These are phyloP conservation scores for Pyralis farinalis DNA, from an alignment of 2,888 invertebrate genomes.

Conservation along the genomic window DNA sequence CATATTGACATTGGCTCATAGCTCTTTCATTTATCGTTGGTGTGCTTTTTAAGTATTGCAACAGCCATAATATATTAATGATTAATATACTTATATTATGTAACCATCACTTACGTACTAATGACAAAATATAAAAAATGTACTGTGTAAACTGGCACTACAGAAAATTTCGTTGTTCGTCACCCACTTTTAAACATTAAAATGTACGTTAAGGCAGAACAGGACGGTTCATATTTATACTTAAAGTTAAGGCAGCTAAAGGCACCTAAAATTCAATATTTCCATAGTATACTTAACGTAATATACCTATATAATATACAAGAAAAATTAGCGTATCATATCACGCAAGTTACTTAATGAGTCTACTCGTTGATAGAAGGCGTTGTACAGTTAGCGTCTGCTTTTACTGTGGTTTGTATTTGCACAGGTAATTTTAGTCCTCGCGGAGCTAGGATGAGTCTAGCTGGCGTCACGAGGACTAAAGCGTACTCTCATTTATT, in stretches of 20 bases:
- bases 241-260: slow-evolving; percentile 66
- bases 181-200: slow-evolving; percentile 50
- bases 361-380: slow-evolving; percentile 52
- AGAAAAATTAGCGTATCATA: slow-evolving; percentile 1
- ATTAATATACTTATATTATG: neutral
- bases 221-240: slow-evolving; percentile 61
- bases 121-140: slow-evolving; percentile 40
- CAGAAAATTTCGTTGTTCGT: slow-evolving; percentile 58
- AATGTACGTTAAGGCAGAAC: slow-evolving; percentile 51
- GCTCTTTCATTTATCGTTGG: slow-evolving; percentile 12
- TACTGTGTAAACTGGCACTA: slow-evolving; percentile 68
- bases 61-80: neutral
- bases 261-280: slow-evolving; percentile 44
- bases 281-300: too few relatives aligned
- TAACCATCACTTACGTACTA: slow-evolving; percentile 24
- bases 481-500: slow-evolving; percentile 84
- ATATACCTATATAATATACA: slow-evolving; percentile 7
- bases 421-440: slow-evolving; percentile 58
- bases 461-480: slow-evolving; percentile 74
- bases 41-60: slow-evolving; percentile 8
- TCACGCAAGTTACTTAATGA: slow-evolving; percentile 10
- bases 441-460: slow-evolving; percentile 68
- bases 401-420: slow-evolving; percentile 34
- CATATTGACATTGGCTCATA: slow-evolving; percentile 27
- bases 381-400: slow-evolving; percentile 42